Conservation (phyloP, 2,888 invertebrate genomes). For the Herminia tarsipennalis region DNA sequence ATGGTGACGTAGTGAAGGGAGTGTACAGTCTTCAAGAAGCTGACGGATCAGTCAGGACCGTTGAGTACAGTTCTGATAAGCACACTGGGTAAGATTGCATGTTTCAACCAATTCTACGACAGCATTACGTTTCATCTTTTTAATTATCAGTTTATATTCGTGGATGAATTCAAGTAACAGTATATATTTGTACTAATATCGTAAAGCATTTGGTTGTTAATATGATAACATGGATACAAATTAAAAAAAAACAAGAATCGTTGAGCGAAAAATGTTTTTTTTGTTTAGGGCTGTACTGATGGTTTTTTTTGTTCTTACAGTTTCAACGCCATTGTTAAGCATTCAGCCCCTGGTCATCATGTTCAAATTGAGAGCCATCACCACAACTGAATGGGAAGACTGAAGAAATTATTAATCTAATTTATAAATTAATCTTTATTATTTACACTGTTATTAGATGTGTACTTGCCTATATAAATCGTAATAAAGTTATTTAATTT, state of each 20-base stretch:
- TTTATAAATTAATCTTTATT: slow-evolving; percentile 45
- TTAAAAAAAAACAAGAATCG: too few species aligned
- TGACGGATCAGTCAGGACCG: slow-evolving; percentile 86
- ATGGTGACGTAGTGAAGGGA: slow-evolving; percentile 88
- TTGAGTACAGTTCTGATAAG: slow-evolving; percentile 86
- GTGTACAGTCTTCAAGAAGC: slow-evolving; percentile 87
- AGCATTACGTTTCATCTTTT: too few species aligned
- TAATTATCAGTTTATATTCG: too few species aligned
- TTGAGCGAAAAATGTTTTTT: not conserved
- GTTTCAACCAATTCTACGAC: too few species aligned
- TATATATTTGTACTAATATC: too few species aligned
- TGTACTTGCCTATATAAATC: slow-evolving; percentile 58
- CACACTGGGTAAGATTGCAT: slow-evolving; percentile 76
- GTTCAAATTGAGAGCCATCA: slow-evolving; percentile 73
- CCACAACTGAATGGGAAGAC: slow-evolving; percentile 58
- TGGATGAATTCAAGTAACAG: too few species aligned
- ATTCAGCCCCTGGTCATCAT: slow-evolving; percentile 77
- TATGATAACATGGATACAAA: too few species aligned
- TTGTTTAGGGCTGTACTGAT: too few species aligned
- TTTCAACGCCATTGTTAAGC: slow-evolving; percentile 86
- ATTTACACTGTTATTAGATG: slow-evolving; percentile 80
- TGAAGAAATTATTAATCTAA: slow-evolving; percentile 34
- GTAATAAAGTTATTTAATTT: slow-evolving; percentile 50
- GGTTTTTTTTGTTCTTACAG: slow-evolving; percentile 62
- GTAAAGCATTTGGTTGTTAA: too few species aligned